Conservation (phyloP, 2,888 invertebrate genomes). For the Lobophora halterata region DNA sequence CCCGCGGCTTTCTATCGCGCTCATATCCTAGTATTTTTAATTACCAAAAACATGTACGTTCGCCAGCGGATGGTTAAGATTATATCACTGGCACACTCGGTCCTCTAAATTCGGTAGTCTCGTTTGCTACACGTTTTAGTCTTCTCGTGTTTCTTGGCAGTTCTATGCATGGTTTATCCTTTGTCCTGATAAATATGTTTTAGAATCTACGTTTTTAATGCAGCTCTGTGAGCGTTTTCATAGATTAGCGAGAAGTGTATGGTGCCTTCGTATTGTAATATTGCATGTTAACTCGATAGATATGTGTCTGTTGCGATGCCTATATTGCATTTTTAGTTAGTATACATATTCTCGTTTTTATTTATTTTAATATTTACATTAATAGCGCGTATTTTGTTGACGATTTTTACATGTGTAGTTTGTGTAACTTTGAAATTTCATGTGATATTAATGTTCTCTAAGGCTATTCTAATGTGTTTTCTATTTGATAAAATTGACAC, state of each 20-base stretch:
- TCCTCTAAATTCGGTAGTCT: constrained; percentile 59
- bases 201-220: constrained; percentile 45
- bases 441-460: constrained; percentile 76
- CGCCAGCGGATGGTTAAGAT: constrained; percentile 46
- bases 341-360: constrained; percentile 72
- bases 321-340: constrained; percentile 78
- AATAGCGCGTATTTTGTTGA: constrained; percentile 73
- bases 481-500: constrained; percentile 50
- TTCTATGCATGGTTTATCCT: constrained; percentile 74
- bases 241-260: constrained; percentile 46
- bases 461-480: constrained; percentile 60
- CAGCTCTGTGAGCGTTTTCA: constrained; percentile 33
- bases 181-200: constrained; percentile 69
- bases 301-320: constrained; percentile 63
- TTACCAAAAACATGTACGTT: constrained; percentile 43
- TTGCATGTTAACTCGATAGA: constrained; percentile 68
- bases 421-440: constrained; percentile 72
- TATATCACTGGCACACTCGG: constrained; percentile 46
- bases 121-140: constrained; percentile 55
- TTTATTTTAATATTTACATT: constrained; percentile 68
- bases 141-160: constrained; percentile 43
- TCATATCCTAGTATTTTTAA: constrained; percentile 49
- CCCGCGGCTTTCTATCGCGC: constrained; percentile 46
- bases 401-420: constrained; percentile 64
- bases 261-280: constrained; percentile 67